phyloP scores from a whole-genome alignment of 2,113 vertebrate genomes.

The Anolis carolinensis region DNA sequence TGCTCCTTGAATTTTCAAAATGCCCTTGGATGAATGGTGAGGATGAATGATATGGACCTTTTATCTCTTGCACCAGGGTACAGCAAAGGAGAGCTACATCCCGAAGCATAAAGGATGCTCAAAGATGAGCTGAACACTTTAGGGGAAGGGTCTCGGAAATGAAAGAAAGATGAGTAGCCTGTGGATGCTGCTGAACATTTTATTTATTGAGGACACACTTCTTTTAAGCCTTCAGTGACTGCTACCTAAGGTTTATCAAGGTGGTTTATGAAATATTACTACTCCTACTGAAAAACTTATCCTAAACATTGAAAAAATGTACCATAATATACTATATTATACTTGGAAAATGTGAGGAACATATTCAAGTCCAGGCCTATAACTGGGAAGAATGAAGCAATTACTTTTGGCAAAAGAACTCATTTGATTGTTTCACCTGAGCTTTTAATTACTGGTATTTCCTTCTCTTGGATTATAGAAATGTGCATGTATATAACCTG shows the following conservation, averaged over 20 bases:
- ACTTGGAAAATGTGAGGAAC: neutral
- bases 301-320: neutral
- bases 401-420: neutral
- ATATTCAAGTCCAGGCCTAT: neutral
- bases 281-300: neutral
- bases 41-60: slow-evolving; percentile 54
- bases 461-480: no score
- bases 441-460: neutral
- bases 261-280: neutral
- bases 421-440: neutral
- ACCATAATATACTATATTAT: neutral
- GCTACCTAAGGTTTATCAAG: neutral
- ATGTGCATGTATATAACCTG: no score
- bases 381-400: neutral
- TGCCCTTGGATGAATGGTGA: slow-evolving; percentile 55
- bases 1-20: slow-evolving; percentile 45
- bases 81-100: slow-evolving; percentile 5
- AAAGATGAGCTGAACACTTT: slow-evolving; percentile 18
- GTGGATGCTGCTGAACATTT: neutral
- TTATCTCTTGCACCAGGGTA: slow-evolving; percentile 27
- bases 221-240: neutral
- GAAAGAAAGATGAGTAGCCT: neutral
- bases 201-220: neutral
- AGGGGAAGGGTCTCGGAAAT: slow-evolving; percentile 4
- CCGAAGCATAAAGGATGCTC: slow-evolving; percentile 31